Evolutionary conservation across 2,113 vertebrate species (phyloP), one percentile per base, ranked within the genome.

Genomic region (Paraplagusia blochii): DNA sequence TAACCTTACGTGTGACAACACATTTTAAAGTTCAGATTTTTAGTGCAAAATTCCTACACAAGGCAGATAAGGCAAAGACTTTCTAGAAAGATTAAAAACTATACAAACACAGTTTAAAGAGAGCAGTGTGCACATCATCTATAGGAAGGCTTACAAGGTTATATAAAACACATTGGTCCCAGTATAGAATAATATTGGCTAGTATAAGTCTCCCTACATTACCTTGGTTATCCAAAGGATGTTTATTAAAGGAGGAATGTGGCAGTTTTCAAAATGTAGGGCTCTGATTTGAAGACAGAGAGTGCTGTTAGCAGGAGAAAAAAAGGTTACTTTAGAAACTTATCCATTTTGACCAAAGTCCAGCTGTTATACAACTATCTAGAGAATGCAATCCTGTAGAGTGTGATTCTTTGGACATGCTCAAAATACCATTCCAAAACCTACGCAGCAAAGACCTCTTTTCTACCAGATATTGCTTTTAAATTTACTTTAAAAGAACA

Each of bases 61-160:
- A 49, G 65, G 15, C 45, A 40, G 38, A 72, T 85, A 84, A 88
- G 81, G 85, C 83, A 82, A 74, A 70, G 69, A 74, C 66, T 60
- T 22, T 77, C 83, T 87, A 87, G 46, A 88, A 86, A 86, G 62
- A 75, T 89, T 83, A 85, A 80, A 92, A 91, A 90, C 66, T 68
- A 83, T 91, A 89, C 86, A 91, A 90, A 90, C 85, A 88, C 79
- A 61, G 80, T 76, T 82, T 78, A 68, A 80, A 78, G 75, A 71
- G 79, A 80, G 82, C 80, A 53, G 66, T 86, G 63, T 56, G 80
- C 76, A 86, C 82, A 73, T n/a, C 10, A 52, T 76, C 74, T 65
- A 83, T 60, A 80, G 65, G 72, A 79, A 76, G 76, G 76, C 68
- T 69, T 85, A 84, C 72, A 73, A 56, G 69, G 81, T 59, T 81